These are phyloP conservation scores for Clivina fossor DNA, from an alignment of 2,888 invertebrate genomes.

Conservation along the genomic window DNA sequence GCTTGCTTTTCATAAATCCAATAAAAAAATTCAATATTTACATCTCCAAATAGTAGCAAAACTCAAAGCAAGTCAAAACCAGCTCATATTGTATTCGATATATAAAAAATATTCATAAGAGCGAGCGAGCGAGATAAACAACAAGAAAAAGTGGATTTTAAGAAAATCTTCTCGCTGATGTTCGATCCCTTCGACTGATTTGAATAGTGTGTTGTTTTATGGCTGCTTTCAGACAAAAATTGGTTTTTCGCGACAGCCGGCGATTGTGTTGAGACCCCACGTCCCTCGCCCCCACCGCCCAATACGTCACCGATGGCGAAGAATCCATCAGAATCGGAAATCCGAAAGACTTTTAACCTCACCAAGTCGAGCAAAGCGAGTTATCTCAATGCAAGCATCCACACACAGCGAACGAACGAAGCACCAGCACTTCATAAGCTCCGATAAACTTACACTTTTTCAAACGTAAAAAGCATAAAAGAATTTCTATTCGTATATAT, in stretches of 20 bases:
- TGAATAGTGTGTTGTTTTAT: constrained; percentile 14
- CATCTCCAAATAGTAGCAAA: not conserved
- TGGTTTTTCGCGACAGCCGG: constrained; percentile 4
- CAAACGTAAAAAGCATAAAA: too few relatives aligned
- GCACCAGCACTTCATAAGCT: too few relatives aligned
- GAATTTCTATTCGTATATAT: too few relatives aligned
- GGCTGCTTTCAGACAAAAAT: constrained; percentile 11
- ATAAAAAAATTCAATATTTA: too few relatives aligned
- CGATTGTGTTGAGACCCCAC: not conserved
- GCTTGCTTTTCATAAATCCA: too few relatives aligned
- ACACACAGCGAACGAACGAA: too few relatives aligned
- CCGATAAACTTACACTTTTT: too few relatives aligned
- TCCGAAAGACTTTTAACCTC: too few relatives aligned
- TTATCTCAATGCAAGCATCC: too few relatives aligned
- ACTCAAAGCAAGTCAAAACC: not conserved
- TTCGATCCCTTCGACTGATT: constrained; percentile 4
- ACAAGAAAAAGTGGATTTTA: constrained; percentile 11
- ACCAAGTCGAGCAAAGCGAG: too few relatives aligned
- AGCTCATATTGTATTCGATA: not conserved
- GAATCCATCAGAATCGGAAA: too few relatives aligned
- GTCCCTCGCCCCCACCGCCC: not conserved
- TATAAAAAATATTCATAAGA: constrained; percentile 16
- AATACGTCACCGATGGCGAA: not conserved
- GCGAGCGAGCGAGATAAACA: not conserved
- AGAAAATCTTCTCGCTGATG: constrained; percentile 6